phyloP scores from a whole-genome alignment of 2,113 vertebrate species.

The Naja naja region DNA sequence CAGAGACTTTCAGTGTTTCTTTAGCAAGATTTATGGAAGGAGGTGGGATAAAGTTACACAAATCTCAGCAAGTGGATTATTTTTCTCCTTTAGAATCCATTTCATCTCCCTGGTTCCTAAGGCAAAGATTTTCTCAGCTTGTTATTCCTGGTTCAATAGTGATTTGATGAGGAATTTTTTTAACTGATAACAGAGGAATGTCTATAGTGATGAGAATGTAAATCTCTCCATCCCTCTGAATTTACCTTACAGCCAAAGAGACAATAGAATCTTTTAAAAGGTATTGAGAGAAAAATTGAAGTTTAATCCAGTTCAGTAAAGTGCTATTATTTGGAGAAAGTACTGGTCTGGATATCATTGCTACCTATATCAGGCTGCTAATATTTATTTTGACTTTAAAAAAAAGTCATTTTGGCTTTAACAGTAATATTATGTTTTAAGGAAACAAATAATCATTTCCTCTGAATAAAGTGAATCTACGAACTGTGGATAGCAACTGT shows the following conservation, averaged over 20 bases:
- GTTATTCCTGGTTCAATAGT: neutral
- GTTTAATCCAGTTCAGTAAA: neutral
- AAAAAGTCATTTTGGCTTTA: neutral
- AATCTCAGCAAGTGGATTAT: neutral
- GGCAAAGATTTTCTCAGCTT: neutral
- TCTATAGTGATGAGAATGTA: neutral
- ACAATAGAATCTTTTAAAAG: neutral
- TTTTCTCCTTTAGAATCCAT: neutral
- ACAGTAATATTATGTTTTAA: neutral
- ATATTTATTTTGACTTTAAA: neutral
- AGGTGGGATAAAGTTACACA: neutral
- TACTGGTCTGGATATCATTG: neutral
- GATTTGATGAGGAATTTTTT: neutral
- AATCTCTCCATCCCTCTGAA: neutral
- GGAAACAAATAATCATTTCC: neutral
- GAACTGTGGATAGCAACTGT: slow-evolving; percentile 52
- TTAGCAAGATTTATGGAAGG: neutral
- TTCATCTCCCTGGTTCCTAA: neutral
- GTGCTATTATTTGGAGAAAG: neutral
- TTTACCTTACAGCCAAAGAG: neutral
- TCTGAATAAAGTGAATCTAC: slow-evolving; percentile 35
- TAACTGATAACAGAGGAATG: neutral
- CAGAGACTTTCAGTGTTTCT: neutral
- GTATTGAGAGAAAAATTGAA: neutral
- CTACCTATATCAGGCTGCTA: neutral